Base-by-base conservation (phyloP, 2,888 invertebrate species). In the Eledona agricola region DNA sequence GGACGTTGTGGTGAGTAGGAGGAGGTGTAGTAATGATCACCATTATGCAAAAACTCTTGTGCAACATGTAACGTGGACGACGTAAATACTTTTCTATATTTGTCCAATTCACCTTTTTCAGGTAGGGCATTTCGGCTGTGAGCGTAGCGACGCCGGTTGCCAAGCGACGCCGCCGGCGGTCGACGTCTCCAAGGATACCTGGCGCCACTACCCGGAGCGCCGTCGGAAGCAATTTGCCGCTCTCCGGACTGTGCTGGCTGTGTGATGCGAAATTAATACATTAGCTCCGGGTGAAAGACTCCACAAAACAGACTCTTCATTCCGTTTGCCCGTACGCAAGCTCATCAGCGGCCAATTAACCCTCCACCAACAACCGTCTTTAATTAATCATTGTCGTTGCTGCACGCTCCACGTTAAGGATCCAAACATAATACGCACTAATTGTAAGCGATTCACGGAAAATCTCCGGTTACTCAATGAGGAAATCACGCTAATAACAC, bases 151-250 rank as follows among this genome's bases (percentile, higher is more conserved):
- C 77, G 75, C 80, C 80, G 43, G 79, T 83, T 80, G 59, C 79
- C 75, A 51, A 78, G 80, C 67, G 81, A 82, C 72, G 67, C 71
- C 65, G 70, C 70, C 72, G 73, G 66, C 72, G 73, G 72, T 71
- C 73, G 72, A 70, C 75, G 77, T 75, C 78, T 77, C 77, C 76
- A 74, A 74, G 75, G 74, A 83, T 77, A 74, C 83, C 83, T 60
- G 79, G 69, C 80, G 83, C 64, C 82, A 81, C 76, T 80, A 78
- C 70, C 81, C 79, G 67, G 80, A 61, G 74, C 81, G 77, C 79
- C 78, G 76, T 78, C 77, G 82, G 82, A 82, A 68, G 82, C 81
- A 73, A 81, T 73, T 70, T 77, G 75, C 71, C 77, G 76, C 75
- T 75, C 77, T 74, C 77, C 69, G 70, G 62, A 64, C 65, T 60